Base-by-base conservation (phyloP, 1,140 invertebrate species). In the Pogonomyrmex barbatus region DNA sequence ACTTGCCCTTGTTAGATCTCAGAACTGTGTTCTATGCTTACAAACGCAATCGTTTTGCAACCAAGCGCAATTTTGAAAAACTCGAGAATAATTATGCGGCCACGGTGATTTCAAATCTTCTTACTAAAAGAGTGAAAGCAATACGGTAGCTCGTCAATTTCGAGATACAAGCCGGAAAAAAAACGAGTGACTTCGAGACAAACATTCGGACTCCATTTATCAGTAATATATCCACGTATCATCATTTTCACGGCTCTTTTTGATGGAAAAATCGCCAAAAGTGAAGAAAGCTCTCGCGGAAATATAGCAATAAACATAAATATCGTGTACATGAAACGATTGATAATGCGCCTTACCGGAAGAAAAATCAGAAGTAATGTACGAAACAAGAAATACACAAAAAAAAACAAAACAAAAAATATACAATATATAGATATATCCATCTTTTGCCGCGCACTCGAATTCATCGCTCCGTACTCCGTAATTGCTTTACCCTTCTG, bases 351-450 rank as follows among this genome's bases (percentile, higher is more conserved):
- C 58, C 36, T 77, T 36, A 50, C 77, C 67, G 84, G 47, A 24
- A 78, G 85, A 89, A 83, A 89, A 89, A 89, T 87, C n/a, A 76
- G 58, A 77, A 84, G 75, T 89, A 89, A 89, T 83, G 12, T 83
- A 88, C 82, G 79, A 84, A 91, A 90, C 89, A 83, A 90, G 76
- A 79, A 91, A 90, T 90, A 85, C 87, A 87, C 83, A 90, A 24
- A 90, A 90, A 92, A 82, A 81, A 90, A 86, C 75, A 86, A 91
- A 89, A 87, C 83, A 82, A 91, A 92, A 88, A 85, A 79, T 82
- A 88, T 87, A 88, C 86, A 88, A 79, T 52, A 67, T 54, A 47
- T 24, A 54, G 8, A 77, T 47, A 62, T 42, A 33, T 87, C 68
- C 63, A 67, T 78, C 62, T 76, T 75, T 82, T 75, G 75, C 24